phyloP scores from a whole-genome alignment of 2,797 vertebrate species.

The Clamator glandarius region DNA sequence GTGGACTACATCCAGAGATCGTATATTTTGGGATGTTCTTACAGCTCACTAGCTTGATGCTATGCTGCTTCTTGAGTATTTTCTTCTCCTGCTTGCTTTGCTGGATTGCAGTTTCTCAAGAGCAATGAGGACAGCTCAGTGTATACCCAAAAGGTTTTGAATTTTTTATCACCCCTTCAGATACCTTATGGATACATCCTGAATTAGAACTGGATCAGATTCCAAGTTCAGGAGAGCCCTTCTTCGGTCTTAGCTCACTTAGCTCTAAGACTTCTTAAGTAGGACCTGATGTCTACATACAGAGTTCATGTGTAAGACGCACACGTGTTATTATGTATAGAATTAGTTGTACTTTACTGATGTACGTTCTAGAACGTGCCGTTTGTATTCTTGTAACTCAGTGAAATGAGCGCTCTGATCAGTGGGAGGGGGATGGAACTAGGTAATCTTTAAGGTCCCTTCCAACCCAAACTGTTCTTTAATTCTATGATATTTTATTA shows the following conservation, averaged over 20 bases:
- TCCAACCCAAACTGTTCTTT: too few relatives aligned
- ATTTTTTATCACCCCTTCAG: neutral
- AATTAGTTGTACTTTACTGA: neutral
- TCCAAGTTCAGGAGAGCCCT: neutral
- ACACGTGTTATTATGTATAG: rapidly evolving
- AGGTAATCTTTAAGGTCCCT: too few relatives aligned
- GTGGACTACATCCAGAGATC: neutral
- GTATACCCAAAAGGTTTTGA: neutral
- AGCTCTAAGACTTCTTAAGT: neutral
- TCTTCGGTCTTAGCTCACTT: neutral
- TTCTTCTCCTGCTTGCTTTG: neutral
- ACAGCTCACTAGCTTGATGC: neutral
- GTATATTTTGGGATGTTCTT: neutral
- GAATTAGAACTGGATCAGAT: neutral
- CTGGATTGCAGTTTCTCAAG: neutral
- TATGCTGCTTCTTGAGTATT: neutral
- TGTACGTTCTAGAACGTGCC: neutral
- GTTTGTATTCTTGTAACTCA: neutral
- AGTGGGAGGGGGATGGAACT: too few relatives aligned
- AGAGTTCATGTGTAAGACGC: neutral
- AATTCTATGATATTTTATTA: too few relatives aligned
- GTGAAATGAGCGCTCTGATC: neutral
- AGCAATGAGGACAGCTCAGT: neutral
- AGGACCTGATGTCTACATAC: neutral
- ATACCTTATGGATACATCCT: neutral